Evolutionary conservation across 2,797 vertebrate species (phyloP).

Genomic region (Aotus griseimembra): DNA sequence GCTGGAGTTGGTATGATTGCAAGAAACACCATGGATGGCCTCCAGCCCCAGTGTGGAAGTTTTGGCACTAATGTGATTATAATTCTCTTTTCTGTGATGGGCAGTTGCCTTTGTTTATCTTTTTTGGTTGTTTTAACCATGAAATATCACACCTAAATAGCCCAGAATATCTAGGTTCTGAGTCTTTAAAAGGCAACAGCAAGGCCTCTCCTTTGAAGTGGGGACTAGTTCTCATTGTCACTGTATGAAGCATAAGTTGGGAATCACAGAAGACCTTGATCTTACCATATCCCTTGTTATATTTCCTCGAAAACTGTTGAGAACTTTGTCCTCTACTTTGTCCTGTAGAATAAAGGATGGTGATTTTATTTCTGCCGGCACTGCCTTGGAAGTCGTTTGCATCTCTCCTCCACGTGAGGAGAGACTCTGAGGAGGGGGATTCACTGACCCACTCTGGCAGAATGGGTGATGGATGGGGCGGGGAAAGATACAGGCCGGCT

Average conservation of each 20-base stretch:
- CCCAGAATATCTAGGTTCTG: background rate
- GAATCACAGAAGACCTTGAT: background rate
- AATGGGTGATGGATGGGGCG: constrained; percentile 84
- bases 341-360: constrained; percentile 69
- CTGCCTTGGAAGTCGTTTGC: constrained; percentile 76
- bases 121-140: constrained; percentile 35
- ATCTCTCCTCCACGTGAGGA: constrained; percentile 69
- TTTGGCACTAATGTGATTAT: constrained; percentile 18
- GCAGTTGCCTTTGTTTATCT: constrained; percentile 47
- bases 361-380: constrained; percentile 80
- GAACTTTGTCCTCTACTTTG: constrained; percentile 77
- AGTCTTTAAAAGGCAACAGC: constrained; percentile 67
- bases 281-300: constrained; percentile 58
- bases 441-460: constrained; percentile 84
- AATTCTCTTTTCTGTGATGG: constrained; percentile 56
- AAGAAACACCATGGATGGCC: background rate
- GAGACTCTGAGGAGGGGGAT: constrained; percentile 81
- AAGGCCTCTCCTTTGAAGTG: constrained; percentile 18
- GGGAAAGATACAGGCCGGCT: constrained; percentile 75
- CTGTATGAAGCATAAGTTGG: constrained; percentile 65
- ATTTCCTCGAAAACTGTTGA: constrained; percentile 59
- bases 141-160: constrained; percentile 60
- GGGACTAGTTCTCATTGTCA: constrained; percentile 48
- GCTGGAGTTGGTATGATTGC: background rate
- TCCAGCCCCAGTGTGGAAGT: background rate